Percentiles rank a stretch among this genome's conserved stretches.
phyloP scores from a whole-genome alignment of 1,140 invertebrate genomes.

The Spodoptera frugiperda region DNA sequence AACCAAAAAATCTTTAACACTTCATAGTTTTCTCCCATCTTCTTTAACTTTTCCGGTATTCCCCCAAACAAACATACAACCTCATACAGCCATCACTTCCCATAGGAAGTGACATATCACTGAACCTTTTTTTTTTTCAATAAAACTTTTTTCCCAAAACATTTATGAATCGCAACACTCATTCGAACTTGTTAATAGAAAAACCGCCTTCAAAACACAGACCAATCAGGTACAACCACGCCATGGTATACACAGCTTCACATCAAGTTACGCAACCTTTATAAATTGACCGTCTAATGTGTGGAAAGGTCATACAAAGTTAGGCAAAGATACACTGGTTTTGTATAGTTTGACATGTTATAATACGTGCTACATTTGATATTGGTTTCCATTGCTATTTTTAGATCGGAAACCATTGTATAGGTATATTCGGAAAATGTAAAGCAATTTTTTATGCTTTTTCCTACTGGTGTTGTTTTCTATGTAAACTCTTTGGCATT shows the following conservation, averaged over 20 bases:
- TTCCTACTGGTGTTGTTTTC: neutral
- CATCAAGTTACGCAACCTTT: too few species aligned
- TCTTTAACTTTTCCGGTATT: neutral
- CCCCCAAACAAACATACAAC: neutral
- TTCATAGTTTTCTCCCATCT: neutral
- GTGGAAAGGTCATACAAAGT: neutral
- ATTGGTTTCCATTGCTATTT: constrained; percentile 8
- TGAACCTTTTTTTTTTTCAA: constrained; percentile 1
- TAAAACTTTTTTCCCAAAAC: constrained; percentile 2
- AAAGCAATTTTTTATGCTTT: constrained; percentile 1
- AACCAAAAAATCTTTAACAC: too few species aligned
- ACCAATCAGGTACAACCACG: constrained; percentile 15
- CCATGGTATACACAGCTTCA: neutral
- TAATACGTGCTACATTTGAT: constrained; percentile 14
- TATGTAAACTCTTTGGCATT: neutral
- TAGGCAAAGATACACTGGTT: too few species aligned
- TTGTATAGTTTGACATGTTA: too few species aligned
- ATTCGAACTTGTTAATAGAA: constrained; percentile 11
- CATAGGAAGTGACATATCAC: too few species aligned
- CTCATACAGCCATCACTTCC: neutral
- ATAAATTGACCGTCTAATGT: too few species aligned
- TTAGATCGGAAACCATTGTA: neutral
- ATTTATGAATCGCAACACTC: neutral
- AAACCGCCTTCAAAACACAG: constrained; percentile 3
- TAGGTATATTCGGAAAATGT: neutral